These are phyloP conservation scores for Eucidaris tribuloides DNA, from an alignment of 35 echinoderm and acorn worm genomes.

Conservation along the genomic window DNA sequence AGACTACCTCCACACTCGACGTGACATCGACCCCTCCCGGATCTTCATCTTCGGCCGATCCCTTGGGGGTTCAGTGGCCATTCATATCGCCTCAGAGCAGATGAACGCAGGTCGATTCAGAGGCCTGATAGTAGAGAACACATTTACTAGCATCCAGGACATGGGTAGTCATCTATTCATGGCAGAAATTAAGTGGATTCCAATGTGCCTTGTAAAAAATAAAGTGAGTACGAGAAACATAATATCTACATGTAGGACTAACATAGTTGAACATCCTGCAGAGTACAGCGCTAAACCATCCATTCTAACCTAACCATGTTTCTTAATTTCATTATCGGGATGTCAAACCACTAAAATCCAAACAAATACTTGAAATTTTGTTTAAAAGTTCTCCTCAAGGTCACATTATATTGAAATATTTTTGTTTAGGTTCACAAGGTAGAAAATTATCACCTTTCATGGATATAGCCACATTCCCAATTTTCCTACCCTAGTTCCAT, in stretches of 20 bases:
- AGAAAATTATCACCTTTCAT: no score
- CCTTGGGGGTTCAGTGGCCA: constrained; percentile 92
- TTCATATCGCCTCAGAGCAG: constrained; percentile 62
- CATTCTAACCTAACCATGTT: no score
- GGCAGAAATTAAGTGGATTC: constrained; percentile 73
- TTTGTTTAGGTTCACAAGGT: no score
- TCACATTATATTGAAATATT: no score
- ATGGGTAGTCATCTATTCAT: constrained; percentile 74
- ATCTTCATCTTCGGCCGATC: constrained; percentile 93
- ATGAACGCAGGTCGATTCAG: constrained; percentile 47
- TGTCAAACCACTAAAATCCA: no score
- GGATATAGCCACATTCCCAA: no score
- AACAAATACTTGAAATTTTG: no score
- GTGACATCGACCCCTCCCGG: constrained; percentile 67
- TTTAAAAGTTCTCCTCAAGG: no score
- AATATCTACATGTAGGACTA: neutral
- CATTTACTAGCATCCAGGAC: constrained; percentile 92
- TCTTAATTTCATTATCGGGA: no score
- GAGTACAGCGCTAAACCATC: no score
- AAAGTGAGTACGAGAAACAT: constrained; percentile 22
- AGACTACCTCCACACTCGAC: constrained; percentile 76
- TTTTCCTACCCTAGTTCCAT: no score
- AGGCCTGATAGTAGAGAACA: constrained; percentile 90
- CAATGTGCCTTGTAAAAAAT: constrained; percentile 88
- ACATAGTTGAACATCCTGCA: neutral